These are phyloP conservation scores for Episyrphus balteatus DNA, from an alignment of 1,140 invertebrate genomes.

Conservation along the genomic window DNA sequence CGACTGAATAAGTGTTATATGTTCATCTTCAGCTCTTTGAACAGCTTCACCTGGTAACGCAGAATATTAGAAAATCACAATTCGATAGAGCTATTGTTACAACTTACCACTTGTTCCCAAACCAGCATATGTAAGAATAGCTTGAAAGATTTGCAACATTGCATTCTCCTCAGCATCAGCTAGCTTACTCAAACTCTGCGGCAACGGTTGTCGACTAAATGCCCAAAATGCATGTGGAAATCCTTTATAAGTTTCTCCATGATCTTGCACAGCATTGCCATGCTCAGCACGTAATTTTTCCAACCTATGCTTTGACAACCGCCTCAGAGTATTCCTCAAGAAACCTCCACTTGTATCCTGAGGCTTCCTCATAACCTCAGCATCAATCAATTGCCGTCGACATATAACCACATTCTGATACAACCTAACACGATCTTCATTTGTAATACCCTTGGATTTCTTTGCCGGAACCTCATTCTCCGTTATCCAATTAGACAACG, in stretches of 20 bases:
- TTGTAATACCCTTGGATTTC: conserved; percentile 52
- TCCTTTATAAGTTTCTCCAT: conserved; percentile 76
- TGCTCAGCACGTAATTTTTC: conserved; percentile 76
- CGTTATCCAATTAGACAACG: conserved; percentile 73
- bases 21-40: conserved; percentile 64
- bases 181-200: conserved; percentile 71
- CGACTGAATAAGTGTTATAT: conserved; percentile 75
- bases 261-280: conserved; percentile 48
- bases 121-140: conserved; percentile 70
- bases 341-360: conserved; percentile 67
- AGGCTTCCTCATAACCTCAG: conserved; percentile 68
- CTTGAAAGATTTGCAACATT: conserved; percentile 67
- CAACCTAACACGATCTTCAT: conserved; percentile 68
- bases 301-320: conserved; percentile 75
- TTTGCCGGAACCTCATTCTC: conserved; percentile 58
- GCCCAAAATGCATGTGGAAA: conserved; percentile 83
- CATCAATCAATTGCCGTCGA: conserved; percentile 69
- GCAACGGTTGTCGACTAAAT: conserved; percentile 67
- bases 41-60: conserved; percentile 25
- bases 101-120: conserved; percentile 55
- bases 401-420: conserved; percentile 73
- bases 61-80: conserved; percentile 3
- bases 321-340: conserved; percentile 73
- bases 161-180: conserved; percentile 79
- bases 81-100: not conserved